Base-by-base conservation (phyloP, 2,888 invertebrate genomes). In the Lasioglossum leucozonium region DNA sequence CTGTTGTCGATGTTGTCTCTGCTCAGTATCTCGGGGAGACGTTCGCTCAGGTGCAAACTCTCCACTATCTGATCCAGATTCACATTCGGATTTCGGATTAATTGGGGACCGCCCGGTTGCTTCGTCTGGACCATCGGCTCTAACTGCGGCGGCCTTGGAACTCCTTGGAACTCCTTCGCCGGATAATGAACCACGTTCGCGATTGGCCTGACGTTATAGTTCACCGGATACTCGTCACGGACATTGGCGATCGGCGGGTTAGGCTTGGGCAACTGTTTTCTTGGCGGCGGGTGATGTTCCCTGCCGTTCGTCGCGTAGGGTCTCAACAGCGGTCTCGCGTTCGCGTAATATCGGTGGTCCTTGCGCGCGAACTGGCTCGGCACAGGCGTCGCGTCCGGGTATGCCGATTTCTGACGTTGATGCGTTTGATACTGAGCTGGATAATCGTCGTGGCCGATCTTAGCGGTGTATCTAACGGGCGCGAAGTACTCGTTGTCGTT, bases 1-100 rank as follows among this genome's bases (percentile, higher is more conserved):
- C 98, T 98, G 85, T 97, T 96, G 90, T 97, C 97, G 72, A 98
- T 97, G 91, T 98, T 98, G 88, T 97, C 97, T 77, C 97, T 96
- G 6, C 97, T 98, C 42, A 98, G 96, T 13, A 96, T 97, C 89
- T 97, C 97, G 0, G 98, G 98, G 89, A 98, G 95, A 71, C 97
- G 97, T 94, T 98, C 97, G 90, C 97, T 97, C 30, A 97, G 95
- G 94, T 97, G 97, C 44, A 98, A 95, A 81, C 97, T 97, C 92
- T 97, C 97, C 62, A 97, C 93, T 86, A 98, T 96, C 87, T 97
- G 96, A 0, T 96, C 95, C 62, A 97, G 92, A 84, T 93, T 92
- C 2, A 94, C 91, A n/a, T 94, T 93, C 72, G 95, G 94, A 84
- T 95, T 95, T 3, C 94, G 94, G 84, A 94, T 84, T 16, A 74